These are phyloP conservation scores for Nemurella pictetii DNA, from an alignment of 2,888 invertebrate species.

Conservation along the genomic window DNA sequence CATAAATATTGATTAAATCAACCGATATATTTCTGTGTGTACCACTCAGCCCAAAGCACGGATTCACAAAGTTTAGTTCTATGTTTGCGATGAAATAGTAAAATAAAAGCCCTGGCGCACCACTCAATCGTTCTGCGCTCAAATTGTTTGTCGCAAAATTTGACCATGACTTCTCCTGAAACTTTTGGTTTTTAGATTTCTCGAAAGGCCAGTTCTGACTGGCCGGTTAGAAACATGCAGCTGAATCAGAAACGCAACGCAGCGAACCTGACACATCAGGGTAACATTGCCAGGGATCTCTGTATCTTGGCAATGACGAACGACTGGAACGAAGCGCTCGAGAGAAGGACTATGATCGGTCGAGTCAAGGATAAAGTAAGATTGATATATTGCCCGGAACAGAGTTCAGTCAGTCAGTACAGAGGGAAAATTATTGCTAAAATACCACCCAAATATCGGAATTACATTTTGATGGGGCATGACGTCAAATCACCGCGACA, in stretches of 20 bases:
- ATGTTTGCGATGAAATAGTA: too few species aligned
- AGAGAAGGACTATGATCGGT: not conserved
- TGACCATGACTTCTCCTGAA: too few species aligned
- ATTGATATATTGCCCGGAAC: too few species aligned
- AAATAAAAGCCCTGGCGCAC: too few species aligned
- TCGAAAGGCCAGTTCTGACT: slow-evolving; percentile 5
- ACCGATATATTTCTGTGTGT: not conserved
- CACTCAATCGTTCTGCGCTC: too few species aligned
- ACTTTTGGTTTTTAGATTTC: not conserved
- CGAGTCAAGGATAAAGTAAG: slow-evolving; percentile 22
- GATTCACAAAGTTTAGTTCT: not conserved
- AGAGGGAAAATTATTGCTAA: too few species aligned
- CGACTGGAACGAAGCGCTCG: not conserved
- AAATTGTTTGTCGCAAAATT: too few species aligned
- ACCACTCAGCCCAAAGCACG: not conserved
- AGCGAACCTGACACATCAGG: not conserved
- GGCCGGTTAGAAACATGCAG: slow-evolving; percentile 1
- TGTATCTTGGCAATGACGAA: not conserved
- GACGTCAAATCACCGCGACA: too few species aligned
- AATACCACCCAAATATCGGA: too few species aligned
- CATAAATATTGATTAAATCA: not conserved
- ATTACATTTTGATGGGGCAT: too few species aligned
- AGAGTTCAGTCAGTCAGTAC: too few species aligned
- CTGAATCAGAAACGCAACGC: not conserved
- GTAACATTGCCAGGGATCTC: not conserved